Evolutionary conservation across 2,113 vertebrate species (phyloP).

Genomic region (Lethenteron reissneri): DNA sequence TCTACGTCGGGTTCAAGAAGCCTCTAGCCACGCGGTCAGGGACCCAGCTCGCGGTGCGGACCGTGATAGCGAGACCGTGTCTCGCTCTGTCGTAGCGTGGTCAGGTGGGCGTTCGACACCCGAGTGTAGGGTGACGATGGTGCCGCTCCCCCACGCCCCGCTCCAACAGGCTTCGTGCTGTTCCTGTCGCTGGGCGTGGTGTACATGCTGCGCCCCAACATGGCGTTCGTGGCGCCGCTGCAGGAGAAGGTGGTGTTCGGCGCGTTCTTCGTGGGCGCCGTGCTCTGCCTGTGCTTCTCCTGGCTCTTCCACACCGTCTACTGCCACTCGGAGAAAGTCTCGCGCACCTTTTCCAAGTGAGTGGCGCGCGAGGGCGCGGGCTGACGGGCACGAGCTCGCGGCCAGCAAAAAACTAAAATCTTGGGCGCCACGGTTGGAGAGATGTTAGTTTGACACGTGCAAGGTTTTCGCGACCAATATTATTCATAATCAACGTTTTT

Average conservation of each 20-base stretch:
- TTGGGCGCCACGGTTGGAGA: neutral
- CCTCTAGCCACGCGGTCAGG: no score
- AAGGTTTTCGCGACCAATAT: no score
- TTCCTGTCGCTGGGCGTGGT: slow-evolving; percentile 17
- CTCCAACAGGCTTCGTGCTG: slow-evolving; percentile 15
- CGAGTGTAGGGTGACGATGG: no score
- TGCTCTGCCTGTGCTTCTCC: slow-evolving; percentile 20
- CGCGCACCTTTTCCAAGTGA: slow-evolving; percentile 45
- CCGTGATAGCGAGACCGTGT: no score
- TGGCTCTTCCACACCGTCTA: slow-evolving; percentile 38
- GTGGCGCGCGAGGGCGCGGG: neutral
- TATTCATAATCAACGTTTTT: no score
- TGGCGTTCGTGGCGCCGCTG: slow-evolving; percentile 18
- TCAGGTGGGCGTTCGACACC: no score
- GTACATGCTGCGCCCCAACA: slow-evolving; percentile 19
- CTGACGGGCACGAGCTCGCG: neutral
- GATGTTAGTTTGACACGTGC: no score
- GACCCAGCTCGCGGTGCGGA: no score
- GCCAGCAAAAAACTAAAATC: neutral
- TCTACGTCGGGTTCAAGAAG: no score
- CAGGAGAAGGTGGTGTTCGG: slow-evolving; percentile 21
- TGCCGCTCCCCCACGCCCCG: no score
- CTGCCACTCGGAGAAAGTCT: slow-evolving; percentile 45
- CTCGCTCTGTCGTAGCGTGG: no score
- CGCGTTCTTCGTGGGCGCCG: slow-evolving; percentile 19